phyloP scores from a whole-genome alignment of 2,888 invertebrate species.

The Ecliptopera silaceata region DNA sequence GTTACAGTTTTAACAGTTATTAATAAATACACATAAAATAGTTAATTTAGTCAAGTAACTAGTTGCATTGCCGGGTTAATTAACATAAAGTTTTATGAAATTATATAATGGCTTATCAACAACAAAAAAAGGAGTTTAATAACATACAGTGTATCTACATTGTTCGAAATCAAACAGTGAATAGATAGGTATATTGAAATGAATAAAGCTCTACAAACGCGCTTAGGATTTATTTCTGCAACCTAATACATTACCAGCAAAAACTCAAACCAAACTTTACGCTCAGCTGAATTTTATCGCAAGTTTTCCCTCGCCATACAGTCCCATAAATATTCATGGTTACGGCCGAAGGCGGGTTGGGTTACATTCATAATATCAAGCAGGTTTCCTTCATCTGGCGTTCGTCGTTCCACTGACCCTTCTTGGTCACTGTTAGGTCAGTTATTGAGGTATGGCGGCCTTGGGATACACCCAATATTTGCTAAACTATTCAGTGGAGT shows the following conservation, averaged over 20 bases:
- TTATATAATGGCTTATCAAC: too few species aligned
- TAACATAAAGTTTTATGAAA: too few species aligned
- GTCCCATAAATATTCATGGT: conserved; percentile 26
- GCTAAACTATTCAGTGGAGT: not conserved
- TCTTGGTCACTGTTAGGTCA: not conserved
- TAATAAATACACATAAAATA: too few species aligned
- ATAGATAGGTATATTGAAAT: not conserved
- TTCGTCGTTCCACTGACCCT: not conserved
- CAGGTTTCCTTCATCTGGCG: conserved; percentile 13
- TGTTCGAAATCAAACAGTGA: too few species aligned
- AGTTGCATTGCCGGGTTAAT: too few species aligned
- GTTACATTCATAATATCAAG: conserved; percentile 7
- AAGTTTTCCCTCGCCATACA: conserved; percentile 26
- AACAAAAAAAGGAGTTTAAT: too few species aligned
- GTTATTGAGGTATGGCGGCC: not conserved
- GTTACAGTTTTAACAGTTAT: too few species aligned
- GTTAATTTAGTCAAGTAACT: too few species aligned
- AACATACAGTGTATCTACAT: too few species aligned
- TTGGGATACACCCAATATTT: not conserved
- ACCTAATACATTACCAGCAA: conserved; percentile 21
- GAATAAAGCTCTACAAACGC: conserved; percentile 2
- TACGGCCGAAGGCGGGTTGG: conserved; percentile 15
- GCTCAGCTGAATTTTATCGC: conserved; percentile 27
- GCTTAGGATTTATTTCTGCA: conserved; percentile 14
- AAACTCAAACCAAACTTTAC: conserved; percentile 24